phyloP scores from a whole-genome alignment of 2,797 vertebrate species.

The Microctenopoma stevenorrisi region DNA sequence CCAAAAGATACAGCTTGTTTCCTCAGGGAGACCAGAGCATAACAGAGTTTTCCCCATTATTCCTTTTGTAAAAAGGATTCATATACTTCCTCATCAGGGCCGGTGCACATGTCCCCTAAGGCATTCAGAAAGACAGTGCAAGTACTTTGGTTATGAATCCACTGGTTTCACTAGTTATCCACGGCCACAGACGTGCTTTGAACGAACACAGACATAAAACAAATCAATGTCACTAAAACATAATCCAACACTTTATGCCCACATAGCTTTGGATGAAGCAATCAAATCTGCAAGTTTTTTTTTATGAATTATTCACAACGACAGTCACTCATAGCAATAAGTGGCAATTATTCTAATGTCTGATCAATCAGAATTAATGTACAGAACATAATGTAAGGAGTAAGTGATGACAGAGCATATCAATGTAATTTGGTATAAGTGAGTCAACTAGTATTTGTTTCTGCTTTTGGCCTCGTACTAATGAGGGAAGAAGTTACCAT shows the following conservation, averaged over 20 bases:
- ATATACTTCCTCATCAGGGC: slow-evolving; percentile 45
- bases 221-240: slow-evolving; percentile 60
- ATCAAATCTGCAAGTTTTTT: slow-evolving; percentile 56
- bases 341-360: slow-evolving; percentile 54
- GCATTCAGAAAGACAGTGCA: slow-evolving; percentile 3
- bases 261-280: slow-evolving; percentile 44
- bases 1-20: slow-evolving; percentile 39
- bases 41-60: not conserved
- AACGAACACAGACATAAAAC: slow-evolving; percentile 40
- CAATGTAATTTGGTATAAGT: slow-evolving; percentile 39
- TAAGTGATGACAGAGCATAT: slow-evolving; percentile 23
- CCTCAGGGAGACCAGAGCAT: slow-evolving; percentile 24
- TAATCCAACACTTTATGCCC: slow-evolving; percentile 49
- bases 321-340: slow-evolving; percentile 41
- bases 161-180: slow-evolving; percentile 34
- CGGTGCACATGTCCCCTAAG: slow-evolving; percentile 31
- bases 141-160: slow-evolving; percentile 35
- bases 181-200: slow-evolving; percentile 37
- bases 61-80: slow-evolving; percentile 36
- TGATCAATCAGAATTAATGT: slow-evolving; percentile 49
- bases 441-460: slow-evolving; percentile 60
- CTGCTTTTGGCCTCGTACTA: slow-evolving; percentile 62
- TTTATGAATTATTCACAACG: slow-evolving; percentile 61
- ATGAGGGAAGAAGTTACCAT: slow-evolving; percentile 78
- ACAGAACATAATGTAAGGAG: slow-evolving; percentile 12